Evolutionary conservation across 2,888 invertebrate species (phyloP), one percentile per base, ranked within the genome.

Genomic region (Cryptus armator): DNA sequence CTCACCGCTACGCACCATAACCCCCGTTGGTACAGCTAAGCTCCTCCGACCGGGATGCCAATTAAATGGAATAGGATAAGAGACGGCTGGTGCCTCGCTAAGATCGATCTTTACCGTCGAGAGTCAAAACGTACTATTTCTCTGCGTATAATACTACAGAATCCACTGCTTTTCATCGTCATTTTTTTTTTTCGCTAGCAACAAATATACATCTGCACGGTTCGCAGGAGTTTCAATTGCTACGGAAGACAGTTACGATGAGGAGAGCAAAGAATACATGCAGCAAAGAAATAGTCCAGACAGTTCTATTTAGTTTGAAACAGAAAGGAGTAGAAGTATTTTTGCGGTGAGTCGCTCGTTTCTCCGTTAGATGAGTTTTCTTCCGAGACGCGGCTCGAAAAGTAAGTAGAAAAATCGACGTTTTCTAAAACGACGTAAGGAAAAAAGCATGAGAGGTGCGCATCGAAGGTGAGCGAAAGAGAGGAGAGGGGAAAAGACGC

Each of bases 61-160:
- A 87, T 87, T 87, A 87, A 84, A 77, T 68, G 77, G 75, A 86
- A 85, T 85, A 79, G 81, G 85, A 86, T 86, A 77, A 81, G 75
- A 85, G 81, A 71, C 44, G 51, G 72, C 59, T 70, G 70, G 71
- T 46, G 64, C 77, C 74, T 24, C 32, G 14, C 44, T 80, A 29
- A 46, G 75, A 80, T 75, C 71, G 77, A 77, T 82, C 43, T 71
- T 71, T 64, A 37, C 43, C 59, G 19, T 46, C 43, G 70, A 51
- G 62, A 29, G n/a, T 68, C 48, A 51, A 24, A 48, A 68, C 9
- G 19, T 19, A 10, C 24, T 32, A 29, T 29, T 59, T 5, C 10
- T 59, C 5, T 3, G 59, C 29, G 12, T 4, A 4, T 10, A 24
- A 3, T 14, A 12, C 24, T 3, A 59, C 53, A 14, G 3, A 14